Conservation (phyloP, 2,113 vertebrate genomes). For the Carollia perspicillata region DNA sequence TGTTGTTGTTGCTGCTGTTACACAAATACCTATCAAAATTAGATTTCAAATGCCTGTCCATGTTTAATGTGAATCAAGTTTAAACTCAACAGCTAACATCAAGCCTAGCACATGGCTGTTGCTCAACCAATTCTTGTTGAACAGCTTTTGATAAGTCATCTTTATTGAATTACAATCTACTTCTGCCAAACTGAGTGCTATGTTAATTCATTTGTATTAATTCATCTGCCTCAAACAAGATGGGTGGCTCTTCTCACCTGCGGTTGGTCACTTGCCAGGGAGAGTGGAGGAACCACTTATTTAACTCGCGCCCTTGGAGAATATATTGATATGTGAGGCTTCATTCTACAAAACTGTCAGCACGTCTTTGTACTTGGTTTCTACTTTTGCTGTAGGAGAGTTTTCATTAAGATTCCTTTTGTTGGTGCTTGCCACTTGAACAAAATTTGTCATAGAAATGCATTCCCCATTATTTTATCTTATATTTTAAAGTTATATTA, state of each 20-base stretch:
- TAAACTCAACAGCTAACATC: neutral
- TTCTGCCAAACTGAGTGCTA: neutral
- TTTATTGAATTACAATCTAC: neutral
- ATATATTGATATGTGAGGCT: neutral
- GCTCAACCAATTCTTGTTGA: neutral
- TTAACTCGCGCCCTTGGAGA: neutral
- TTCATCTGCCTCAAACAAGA: neutral
- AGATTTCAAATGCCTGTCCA: neutral
- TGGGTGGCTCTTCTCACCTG: neutral
- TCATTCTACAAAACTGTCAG: neutral
- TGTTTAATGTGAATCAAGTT: neutral
- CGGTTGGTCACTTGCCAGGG: neutral
- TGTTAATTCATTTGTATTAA: neutral
- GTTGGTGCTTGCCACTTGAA: neutral
- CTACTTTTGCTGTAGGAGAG: neutral
- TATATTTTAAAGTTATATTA: neutral
- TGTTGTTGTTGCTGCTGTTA: neutral
- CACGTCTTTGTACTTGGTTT: neutral
- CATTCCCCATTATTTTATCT: neutral
- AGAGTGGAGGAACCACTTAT: neutral
- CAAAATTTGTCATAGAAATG: slow-evolving; percentile 11
- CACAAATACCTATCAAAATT: neutral
- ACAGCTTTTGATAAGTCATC: neutral
- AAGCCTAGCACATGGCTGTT: neutral
- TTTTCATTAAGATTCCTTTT: slow-evolving; percentile 10